Percentiles rank a stretch among this genome's conserved stretches.
Evolutionary conservation across 2,113 vertebrate genomes (phyloP).

Genomic region (Psilopsiagon aurifrons): DNA sequence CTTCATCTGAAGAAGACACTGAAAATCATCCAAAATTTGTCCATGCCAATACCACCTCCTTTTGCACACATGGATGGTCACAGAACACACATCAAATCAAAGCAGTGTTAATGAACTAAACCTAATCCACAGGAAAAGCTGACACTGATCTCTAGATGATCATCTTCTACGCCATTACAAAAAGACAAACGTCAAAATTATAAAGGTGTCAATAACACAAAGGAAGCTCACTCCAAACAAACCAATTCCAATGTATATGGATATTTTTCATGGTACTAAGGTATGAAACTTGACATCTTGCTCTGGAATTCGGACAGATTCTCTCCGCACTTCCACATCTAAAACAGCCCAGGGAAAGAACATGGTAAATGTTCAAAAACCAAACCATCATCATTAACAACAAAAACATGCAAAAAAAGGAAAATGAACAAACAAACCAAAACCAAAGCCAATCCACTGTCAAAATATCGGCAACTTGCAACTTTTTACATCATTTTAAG

Average conservation of each 20-base stretch:
- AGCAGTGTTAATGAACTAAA: background rate
- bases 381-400: background rate
- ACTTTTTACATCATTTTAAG: background rate
- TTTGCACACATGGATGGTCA: background rate
- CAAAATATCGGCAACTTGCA: background rate
- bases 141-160: background rate
- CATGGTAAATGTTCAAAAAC: background rate
- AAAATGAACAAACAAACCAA: background rate
- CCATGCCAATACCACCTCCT: background rate
- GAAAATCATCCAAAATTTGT: background rate
- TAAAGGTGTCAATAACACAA: background rate
- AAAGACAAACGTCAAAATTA: background rate
- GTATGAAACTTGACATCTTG: background rate
- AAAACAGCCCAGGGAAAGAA: background rate
- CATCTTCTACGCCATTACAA: background rate
- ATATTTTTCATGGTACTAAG: background rate
- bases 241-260: background rate
- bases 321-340: background rate
- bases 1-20: background rate
- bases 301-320: background rate
- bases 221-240: background rate
- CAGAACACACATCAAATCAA: background rate
- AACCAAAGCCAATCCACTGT: background rate
- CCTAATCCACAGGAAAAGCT: background rate
- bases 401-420: background rate